Conservation (phyloP, 2,797 vertebrate species). For the Malurus leucopterus region DNA sequence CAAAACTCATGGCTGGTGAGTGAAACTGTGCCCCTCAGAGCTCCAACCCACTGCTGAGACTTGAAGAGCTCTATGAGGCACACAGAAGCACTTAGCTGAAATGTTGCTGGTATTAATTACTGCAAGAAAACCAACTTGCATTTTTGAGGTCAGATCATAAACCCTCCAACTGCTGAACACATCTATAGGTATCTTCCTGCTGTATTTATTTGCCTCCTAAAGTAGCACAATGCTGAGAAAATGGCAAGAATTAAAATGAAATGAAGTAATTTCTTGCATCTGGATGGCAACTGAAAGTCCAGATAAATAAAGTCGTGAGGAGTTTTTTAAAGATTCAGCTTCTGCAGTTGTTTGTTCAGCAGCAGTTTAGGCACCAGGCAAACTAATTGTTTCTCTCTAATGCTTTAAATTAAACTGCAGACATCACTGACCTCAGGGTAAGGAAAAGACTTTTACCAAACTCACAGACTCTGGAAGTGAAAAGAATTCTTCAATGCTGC, state of each 20-base stretch:
- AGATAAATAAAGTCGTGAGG: slow-evolving; percentile 33
- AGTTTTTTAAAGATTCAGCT: slow-evolving; percentile 37
- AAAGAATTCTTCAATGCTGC: neutral
- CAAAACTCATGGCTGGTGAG: slow-evolving; percentile 20
- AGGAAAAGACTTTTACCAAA: slow-evolving; percentile 44
- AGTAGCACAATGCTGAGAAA: slow-evolving; percentile 49
- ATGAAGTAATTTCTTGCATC: slow-evolving; percentile 41
- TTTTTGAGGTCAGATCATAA: slow-evolving; percentile 54
- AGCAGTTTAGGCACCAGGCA: neutral
- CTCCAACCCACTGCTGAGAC: slow-evolving; percentile 49
- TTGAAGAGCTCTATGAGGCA: slow-evolving; percentile 15
- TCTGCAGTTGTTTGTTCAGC: neutral
- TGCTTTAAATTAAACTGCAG: slow-evolving; percentile 30
- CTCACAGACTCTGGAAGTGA: neutral
- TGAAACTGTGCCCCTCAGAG: slow-evolving; percentile 38
- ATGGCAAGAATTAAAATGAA: slow-evolving; percentile 43
- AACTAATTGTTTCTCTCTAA: slow-evolving; percentile 1
- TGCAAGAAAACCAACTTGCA: slow-evolving; percentile 51
- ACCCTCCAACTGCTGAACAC: slow-evolving; percentile 57
- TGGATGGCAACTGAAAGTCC: slow-evolving; percentile 42
- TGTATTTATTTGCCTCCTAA: slow-evolving; percentile 48
- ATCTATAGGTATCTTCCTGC: slow-evolving; percentile 47
- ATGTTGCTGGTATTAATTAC: slow-evolving; percentile 63
- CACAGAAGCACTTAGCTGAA: slow-evolving; percentile 53
- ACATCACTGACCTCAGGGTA: slow-evolving; percentile 21